Percentiles rank a stretch among this genome's conserved stretches.
These are phyloP conservation scores for Cataglyphis albicans DNA, from an alignment of 2,888 invertebrate species.

Conservation along the genomic window DNA sequence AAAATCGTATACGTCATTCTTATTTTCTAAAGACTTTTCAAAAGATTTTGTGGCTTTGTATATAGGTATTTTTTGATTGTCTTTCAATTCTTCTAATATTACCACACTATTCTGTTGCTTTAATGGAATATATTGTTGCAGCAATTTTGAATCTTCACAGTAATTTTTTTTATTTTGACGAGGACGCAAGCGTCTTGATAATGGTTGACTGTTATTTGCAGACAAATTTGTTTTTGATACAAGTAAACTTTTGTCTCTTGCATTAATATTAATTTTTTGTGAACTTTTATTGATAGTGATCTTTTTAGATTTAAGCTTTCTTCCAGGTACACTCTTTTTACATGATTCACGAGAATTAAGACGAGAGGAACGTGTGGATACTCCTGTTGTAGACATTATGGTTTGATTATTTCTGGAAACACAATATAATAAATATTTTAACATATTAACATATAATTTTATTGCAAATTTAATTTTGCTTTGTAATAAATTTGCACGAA, in stretches of 20 bases:
- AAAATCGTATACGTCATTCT: conserved; percentile 21
- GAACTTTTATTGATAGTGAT: not conserved
- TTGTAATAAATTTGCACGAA: not conserved
- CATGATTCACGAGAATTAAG: not conserved
- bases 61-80: conserved; percentile 5
- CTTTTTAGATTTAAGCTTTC: not conserved
- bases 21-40: not conserved
- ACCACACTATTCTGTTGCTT: conserved; percentile 15
- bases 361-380: conserved; percentile 1
- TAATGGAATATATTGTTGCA: not conserved
- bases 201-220: not conserved
- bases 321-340: not conserved
- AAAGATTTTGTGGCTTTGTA: not conserved
- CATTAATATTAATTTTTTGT: not conserved
- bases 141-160: conserved; percentile 29
- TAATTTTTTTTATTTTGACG: conserved; percentile 28
- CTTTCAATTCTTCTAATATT: not conserved
- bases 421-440: not conserved
- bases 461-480: not conserved
- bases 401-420: not conserved
- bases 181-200: not conserved
- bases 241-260: not conserved
- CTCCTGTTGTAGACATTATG: not conserved
- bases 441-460: not conserved
- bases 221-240: not conserved